phyloP scores from a whole-genome alignment of 64 coral and sea anemone genomes.

The Stylophora pistillata region DNA sequence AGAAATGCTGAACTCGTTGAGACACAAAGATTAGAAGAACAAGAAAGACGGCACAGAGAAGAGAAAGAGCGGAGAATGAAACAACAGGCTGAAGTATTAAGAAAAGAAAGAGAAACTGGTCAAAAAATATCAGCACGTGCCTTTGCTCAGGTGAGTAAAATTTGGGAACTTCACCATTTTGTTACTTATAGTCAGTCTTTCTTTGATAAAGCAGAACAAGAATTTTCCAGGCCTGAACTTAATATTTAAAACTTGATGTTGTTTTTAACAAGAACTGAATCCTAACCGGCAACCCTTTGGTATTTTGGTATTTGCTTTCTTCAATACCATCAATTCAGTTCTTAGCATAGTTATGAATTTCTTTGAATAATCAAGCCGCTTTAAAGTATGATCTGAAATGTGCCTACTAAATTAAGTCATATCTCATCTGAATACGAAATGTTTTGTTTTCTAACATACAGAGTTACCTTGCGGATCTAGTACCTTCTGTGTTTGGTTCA shows the following conservation, averaged over 20 bases:
- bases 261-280: neutral
- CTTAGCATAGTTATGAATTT: too few relatives aligned
- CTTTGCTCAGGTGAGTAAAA: constrained; percentile 86
- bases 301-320: too few relatives aligned
- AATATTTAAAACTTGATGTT: too few relatives aligned
- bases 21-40: constrained; percentile 97
- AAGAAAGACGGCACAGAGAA: constrained; percentile 94
- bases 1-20: constrained; percentile 98
- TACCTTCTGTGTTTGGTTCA: constrained; percentile 98
- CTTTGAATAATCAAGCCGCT: too few relatives aligned
- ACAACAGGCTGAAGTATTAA: constrained; percentile 95
- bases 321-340: too few relatives aligned
- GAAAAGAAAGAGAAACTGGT: constrained; percentile 95
- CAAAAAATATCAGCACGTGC: constrained; percentile 97
- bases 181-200: too few relatives aligned
- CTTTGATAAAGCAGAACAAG: too few relatives aligned
- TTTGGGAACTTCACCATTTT: neutral
- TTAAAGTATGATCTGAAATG: neutral
- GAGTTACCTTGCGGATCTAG: constrained; percentile 97
- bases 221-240: too few relatives aligned
- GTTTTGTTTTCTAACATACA: constrained; percentile 39
- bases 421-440: too few relatives aligned
- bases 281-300: too few relatives aligned
- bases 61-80: constrained; percentile 97
- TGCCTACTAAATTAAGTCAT: neutral